phyloP scores from a whole-genome alignment of 2,113 vertebrate genomes.

The Mungos mungo region DNA sequence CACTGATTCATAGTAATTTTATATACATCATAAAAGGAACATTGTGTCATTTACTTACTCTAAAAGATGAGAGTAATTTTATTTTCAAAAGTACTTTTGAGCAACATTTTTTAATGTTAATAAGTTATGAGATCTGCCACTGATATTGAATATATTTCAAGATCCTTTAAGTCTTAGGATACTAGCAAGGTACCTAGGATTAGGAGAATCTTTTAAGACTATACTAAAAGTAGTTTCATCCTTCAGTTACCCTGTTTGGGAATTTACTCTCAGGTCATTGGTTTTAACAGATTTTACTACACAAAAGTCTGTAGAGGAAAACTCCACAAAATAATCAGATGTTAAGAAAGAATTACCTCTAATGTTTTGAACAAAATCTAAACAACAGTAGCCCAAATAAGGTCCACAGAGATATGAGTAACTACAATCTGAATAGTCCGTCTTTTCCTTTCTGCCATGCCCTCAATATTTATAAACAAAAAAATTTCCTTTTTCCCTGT shows the following conservation, averaged over 20 bases:
- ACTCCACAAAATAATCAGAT: neutral
- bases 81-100: constrained; percentile 38
- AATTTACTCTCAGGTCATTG: neutral
- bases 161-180: neutral
- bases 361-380: constrained; percentile 36
- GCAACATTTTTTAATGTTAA: neutral
- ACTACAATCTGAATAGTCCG: neutral
- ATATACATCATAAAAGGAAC: neutral
- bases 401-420: neutral
- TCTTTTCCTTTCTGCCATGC: neutral
- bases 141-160: constrained; percentile 37
- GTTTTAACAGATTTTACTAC: constrained; percentile 31
- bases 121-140: neutral
- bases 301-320: neutral
- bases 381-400: neutral
- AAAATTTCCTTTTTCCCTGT: neutral
- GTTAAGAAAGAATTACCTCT: neutral
- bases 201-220: constrained; percentile 10
- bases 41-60: neutral
- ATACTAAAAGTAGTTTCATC: neutral
- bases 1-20: constrained; percentile 26
- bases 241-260: neutral
- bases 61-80: constrained; percentile 16
- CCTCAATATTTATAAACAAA: constrained; percentile 3
- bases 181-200: constrained; percentile 1